Conservation (phyloP, 2,113 vertebrate genomes). For the Nycticebus coucang region DNA sequence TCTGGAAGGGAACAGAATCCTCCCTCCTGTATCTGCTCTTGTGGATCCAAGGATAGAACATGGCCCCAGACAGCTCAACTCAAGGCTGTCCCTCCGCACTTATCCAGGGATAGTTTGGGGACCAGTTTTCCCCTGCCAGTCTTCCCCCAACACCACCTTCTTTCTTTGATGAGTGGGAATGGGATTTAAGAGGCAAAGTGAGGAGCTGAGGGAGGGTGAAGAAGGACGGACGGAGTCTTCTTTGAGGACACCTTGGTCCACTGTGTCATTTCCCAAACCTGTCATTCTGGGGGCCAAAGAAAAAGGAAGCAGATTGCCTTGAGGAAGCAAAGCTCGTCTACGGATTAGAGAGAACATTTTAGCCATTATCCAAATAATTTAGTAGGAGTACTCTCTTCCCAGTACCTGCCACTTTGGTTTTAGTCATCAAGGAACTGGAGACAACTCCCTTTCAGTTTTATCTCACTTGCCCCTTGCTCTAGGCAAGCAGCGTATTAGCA, state of each 20-base stretch:
- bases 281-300: neutral
- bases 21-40: fast-evolving
- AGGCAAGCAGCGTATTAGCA: neutral
- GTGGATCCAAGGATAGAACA: neutral
- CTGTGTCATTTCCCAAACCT: neutral
- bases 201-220: neutral
- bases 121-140: neutral
- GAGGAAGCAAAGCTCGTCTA: neutral
- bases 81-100: neutral
- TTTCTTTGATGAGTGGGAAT: neutral
- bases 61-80: fast-evolving
- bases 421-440: neutral
- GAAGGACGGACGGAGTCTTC: neutral
- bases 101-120: neutral
- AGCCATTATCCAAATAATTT: neutral
- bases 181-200: neutral
- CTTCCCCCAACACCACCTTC: neutral
- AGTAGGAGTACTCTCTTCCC: neutral
- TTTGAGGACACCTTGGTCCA: neutral
- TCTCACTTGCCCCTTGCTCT: neutral
- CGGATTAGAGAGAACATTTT: neutral
- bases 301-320: neutral
- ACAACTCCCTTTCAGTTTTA: neutral
- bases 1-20: neutral
- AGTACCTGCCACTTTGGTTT: neutral